Evolutionary conservation across 2,113 vertebrate genomes (phyloP).

Genomic region (Sigmodon hispidus): DNA sequence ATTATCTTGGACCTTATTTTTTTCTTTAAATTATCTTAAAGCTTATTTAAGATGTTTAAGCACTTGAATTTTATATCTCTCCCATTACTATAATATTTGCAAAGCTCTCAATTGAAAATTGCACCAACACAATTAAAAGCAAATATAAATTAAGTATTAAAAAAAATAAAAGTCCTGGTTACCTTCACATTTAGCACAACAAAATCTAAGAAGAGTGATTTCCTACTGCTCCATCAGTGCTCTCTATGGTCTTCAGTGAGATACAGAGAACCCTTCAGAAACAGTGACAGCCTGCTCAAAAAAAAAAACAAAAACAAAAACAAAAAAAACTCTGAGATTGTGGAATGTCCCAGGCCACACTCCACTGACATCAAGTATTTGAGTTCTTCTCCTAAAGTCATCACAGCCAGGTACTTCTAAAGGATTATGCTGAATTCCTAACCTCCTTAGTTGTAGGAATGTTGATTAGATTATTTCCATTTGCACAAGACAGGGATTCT

Average conservation of each 20-base stretch:
- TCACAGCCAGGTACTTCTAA: background rate
- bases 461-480: background rate
- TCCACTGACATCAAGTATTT: rapidly evolving
- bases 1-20: background rate
- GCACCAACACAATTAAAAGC: background rate
- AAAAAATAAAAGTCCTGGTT: background rate
- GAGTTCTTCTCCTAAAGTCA: background rate
- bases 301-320: no score
- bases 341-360: background rate
- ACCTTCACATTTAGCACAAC: background rate
- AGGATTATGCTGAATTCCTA: background rate
- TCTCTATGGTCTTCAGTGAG: background rate
- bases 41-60: background rate
- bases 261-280: background rate
- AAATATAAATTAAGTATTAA: background rate
- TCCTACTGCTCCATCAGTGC: background rate
- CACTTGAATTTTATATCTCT: constrained; percentile 33
- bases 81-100: background rate
- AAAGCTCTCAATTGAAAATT: constrained; percentile 36
- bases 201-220: background rate
- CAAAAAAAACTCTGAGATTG: background rate
- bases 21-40: constrained; percentile 26
- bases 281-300: background rate
- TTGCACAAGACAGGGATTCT: background rate
- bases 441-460: background rate